Evolutionary conservation across 2,797 vertebrate genomes (phyloP), one percentile per base, ranked within the genome.

Genomic region (Acridotheres tristis): DNA sequence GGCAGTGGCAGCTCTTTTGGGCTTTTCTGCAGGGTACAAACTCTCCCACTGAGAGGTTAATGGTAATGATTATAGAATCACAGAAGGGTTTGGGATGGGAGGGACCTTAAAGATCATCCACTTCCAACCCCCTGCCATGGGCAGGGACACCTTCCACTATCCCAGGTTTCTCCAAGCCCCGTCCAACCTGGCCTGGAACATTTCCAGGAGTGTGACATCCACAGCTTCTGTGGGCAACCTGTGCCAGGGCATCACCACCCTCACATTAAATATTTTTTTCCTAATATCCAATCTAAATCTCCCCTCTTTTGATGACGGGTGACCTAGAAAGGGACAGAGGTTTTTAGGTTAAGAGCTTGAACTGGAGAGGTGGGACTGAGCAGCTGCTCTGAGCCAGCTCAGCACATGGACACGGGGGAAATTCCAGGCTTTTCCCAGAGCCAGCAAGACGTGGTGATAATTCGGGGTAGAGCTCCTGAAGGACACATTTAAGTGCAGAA

Each of bases 401-500:
- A 61, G 51, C 34, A 19, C 9, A 5, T 0, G 6, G n/a, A 34
- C 16, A 11, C 1, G 0, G 23, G 6, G 19, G 12, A 4, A 67
- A 77, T 51, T 6, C 26, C 38, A 67, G 15, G 7, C 10, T 57
- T 22, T 55, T 42, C 40, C 10, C 61, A 30, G 36, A 65, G 17
- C 10, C 43, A 36, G 13, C 0, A 1, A 88, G 26, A 11, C 63
- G 16, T 10, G 47, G 16, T 0, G 1, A 19, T 11, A 50, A 65
- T 17, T 58, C 0, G 1, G 12, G 5, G 2, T 26, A 18, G 42
- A 88, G 16, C 21, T 58, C 45, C 68, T 25, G 10, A 78, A 58
- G 9, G 30, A 65, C 47, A 10, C 3, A 4, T 13, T 36, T 10
- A 63, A 16, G 3, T 36, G 5, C 13, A 9, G n/a, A 36, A 89